Percentiles rank a stretch among this genome's conserved stretches.
These are phyloP conservation scores for Dendrolimus punctatus DNA, from an alignment of 1,140 invertebrate species.

Conservation along the genomic window DNA sequence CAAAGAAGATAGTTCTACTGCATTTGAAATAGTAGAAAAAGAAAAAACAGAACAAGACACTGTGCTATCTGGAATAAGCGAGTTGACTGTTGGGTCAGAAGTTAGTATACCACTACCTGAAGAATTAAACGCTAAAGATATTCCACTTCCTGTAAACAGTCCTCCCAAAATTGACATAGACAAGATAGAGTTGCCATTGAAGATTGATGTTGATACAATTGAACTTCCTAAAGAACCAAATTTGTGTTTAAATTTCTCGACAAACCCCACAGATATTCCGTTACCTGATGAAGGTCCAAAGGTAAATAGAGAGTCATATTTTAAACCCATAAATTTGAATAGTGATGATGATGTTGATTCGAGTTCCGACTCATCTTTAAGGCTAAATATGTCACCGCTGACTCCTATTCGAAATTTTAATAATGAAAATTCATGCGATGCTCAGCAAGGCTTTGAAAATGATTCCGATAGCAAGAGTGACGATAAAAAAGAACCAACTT, in stretches of 20 bases:
- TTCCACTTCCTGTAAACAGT: conserved; percentile 46
- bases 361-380: conserved; percentile 53
- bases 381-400: conserved; percentile 62
- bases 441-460: conserved; percentile 63
- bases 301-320: conserved; percentile 41
- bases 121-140: conserved; percentile 56
- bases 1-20: conserved; percentile 54
- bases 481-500: conserved; percentile 48
- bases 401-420: conserved; percentile 62
- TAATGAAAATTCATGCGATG: conserved; percentile 64
- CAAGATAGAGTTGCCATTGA: too few relatives aligned
- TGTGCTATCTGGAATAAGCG: conserved; percentile 66
- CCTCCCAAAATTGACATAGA: conserved; percentile 37
- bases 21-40: conserved; percentile 19
- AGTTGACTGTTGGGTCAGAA: conserved; percentile 71
- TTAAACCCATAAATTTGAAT: conserved; percentile 39
- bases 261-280: conserved; percentile 38
- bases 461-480: conserved; percentile 42
- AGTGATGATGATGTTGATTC: conserved; percentile 59
- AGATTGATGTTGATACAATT: conserved; percentile 31
- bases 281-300: conserved; percentile 44
- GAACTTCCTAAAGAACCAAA: conserved; percentile 46
- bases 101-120: conserved; percentile 49
- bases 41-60: conserved; percentile 52
- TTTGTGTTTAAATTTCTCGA: not conserved